phyloP scores from a whole-genome alignment of 2,113 vertebrate genomes.

The Sylvietta virens region DNA sequence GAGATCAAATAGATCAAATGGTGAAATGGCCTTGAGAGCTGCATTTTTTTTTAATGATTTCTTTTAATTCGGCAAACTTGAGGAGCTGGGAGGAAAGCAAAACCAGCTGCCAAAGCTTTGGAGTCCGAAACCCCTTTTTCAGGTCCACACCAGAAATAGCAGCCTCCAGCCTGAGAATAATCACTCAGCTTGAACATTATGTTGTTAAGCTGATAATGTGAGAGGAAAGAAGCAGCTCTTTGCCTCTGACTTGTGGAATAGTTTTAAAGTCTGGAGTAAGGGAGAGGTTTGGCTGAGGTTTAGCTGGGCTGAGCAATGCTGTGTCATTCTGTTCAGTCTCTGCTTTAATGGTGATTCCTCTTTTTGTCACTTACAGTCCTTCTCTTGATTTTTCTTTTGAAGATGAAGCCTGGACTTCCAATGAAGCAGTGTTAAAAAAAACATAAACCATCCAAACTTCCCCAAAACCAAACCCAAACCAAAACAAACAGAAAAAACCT shows the following conservation, averaged over 20 bases:
- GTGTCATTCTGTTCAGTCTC: neutral
- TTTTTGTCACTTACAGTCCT: neutral
- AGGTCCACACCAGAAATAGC: neutral
- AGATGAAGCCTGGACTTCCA: neutral
- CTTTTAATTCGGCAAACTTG: neutral
- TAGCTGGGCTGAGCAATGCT: neutral
- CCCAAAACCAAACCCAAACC: neutral
- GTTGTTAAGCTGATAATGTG: neutral
- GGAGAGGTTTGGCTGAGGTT: neutral
- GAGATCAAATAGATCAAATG: neutral
- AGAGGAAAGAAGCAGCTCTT: neutral
- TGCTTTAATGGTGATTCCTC: rapidly evolving
- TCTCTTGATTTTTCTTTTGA: neutral
- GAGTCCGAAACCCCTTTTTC: neutral
- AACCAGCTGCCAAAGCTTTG: neutral
- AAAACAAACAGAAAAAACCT: neutral
- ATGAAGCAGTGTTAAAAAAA: neutral
- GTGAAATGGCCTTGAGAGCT: neutral
- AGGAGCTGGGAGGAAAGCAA: neutral
- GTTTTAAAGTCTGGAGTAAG: neutral
- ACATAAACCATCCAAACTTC: neutral
- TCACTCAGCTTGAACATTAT: neutral
- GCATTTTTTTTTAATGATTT: neutral
- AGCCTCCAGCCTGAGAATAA: neutral
- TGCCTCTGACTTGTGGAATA: neutral